phyloP scores from a whole-genome alignment of 2,113 vertebrate species.

The Emberiza fucata region DNA sequence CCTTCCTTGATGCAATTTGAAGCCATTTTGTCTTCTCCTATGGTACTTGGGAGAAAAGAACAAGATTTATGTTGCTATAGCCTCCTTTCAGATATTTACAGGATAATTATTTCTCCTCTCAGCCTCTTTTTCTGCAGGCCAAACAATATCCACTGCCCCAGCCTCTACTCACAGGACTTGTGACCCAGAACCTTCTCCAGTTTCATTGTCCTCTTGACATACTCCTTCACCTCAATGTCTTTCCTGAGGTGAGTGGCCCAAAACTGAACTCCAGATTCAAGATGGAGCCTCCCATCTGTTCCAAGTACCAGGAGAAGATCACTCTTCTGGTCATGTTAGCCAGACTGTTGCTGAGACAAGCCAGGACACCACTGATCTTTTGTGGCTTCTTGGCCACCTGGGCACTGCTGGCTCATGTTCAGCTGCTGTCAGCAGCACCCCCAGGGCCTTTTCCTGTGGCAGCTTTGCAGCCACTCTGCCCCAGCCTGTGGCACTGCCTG shows the following conservation, averaged over 20 bases:
- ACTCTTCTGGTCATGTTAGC: background rate
- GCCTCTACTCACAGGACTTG: accelerated
- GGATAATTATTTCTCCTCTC: background rate
- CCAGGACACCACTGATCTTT: background rate
- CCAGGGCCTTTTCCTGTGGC: background rate
- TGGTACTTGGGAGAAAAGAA: background rate
- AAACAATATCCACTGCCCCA: background rate
- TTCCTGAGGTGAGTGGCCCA: background rate
- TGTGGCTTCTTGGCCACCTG: background rate
- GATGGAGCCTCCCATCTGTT: no score
- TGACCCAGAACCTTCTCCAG: background rate
- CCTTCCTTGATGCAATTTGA: background rate
- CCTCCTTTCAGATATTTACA: background rate
- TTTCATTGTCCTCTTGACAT: background rate
- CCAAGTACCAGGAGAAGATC: background rate
- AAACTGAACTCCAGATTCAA: no score
- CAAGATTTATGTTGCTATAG: background rate
- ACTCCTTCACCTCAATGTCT: background rate
- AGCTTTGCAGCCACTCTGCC: background rate
- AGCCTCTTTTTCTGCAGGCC: background rate
- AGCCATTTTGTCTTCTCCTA: background rate
- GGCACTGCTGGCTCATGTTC: background rate
- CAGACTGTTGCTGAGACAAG: background rate
- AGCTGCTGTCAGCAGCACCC: background rate
- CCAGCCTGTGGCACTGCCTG: background rate